Evolutionary conservation across 2,113 vertebrate genomes (phyloP), one percentile per base, ranked within the genome.

Genomic region (Aix galericulata): DNA sequence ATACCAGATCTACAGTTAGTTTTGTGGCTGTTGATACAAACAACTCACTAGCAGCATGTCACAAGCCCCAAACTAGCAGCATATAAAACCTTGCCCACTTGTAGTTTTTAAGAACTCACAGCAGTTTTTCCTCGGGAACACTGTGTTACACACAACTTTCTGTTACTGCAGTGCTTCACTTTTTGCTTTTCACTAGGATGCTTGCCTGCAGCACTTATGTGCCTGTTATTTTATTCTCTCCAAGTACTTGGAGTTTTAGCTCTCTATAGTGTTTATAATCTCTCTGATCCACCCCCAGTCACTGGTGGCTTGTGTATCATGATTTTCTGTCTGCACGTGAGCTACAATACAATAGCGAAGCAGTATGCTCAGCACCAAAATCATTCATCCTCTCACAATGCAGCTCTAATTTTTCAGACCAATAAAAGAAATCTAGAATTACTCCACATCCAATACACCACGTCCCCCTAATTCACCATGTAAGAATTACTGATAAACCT

Each of bases 161-260:
- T 58, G 29, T 21, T 55, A 16, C 44, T 25, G 50, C n/a, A 31
- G 38, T 17, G 13, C 26, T 55, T 76, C 11, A 1, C 20, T 36
- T 11, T 59, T 42, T 44, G 12, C 2, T 42, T 50, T 20, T 44
- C 60, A 18, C 42, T 22, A 42, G 34, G 55, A 22, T 2, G 7
- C 32, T 38, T 17, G 26, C 36, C 42, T 67, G 26, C 72, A 56
- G 46, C 2, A 0, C 17, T 27, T 15, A 4, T 1, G 0, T n/a
- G 13, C 17, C 80, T 31, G 15, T 32, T 38, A 22, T 20, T 46
- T 63, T 42, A 31, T 59, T n/a, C 12, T 31, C n/a, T 38, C 53
- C 29, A 8, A 59, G 48, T 48, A 53, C 31, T 15, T 38, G 36
- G n/a, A 72, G 42, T 36, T 84, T 58, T 36, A 67, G 36, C 6